These are phyloP conservation scores for Daboia siamensis DNA, from an alignment of 2,113 vertebrate species.

Conservation along the genomic window DNA sequence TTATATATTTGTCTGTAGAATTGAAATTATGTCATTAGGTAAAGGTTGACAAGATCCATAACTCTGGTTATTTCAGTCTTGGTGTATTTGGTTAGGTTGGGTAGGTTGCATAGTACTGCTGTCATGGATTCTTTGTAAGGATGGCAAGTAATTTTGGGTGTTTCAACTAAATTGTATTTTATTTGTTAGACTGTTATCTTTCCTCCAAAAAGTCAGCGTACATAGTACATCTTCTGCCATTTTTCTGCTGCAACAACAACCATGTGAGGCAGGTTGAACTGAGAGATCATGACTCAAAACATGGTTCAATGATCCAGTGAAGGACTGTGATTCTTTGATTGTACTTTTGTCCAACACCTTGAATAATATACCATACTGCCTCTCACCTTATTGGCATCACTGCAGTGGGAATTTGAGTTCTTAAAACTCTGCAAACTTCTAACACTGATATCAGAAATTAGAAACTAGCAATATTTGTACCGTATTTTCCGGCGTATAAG, in stretches of 20 bases:
- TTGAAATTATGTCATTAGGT: background rate
- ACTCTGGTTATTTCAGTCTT: background rate
- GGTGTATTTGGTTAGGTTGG: background rate
- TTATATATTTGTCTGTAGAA: background rate
- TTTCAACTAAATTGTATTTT: background rate
- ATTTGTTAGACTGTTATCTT: background rate
- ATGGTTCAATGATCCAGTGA: background rate
- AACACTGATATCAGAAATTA: constrained; percentile 24
- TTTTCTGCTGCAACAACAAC: background rate
- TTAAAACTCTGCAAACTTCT: constrained; percentile 20
- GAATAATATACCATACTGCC: background rate
- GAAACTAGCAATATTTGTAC: background rate
- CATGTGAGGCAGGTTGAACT: background rate
- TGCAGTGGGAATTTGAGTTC: constrained; percentile 14
- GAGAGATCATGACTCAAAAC: background rate
- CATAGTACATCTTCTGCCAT: background rate
- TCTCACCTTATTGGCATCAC: background rate
- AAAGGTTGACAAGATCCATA: background rate
- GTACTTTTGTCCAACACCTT: background rate
- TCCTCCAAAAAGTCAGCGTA: background rate
- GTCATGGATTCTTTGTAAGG: background rate
- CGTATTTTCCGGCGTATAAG: too few species aligned
- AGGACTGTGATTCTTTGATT: background rate
- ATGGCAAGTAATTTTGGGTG: background rate
- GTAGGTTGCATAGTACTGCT: background rate